Conservation (phyloP, 2,113 vertebrate species). For the Phrynosoma blainvillii region DNA sequence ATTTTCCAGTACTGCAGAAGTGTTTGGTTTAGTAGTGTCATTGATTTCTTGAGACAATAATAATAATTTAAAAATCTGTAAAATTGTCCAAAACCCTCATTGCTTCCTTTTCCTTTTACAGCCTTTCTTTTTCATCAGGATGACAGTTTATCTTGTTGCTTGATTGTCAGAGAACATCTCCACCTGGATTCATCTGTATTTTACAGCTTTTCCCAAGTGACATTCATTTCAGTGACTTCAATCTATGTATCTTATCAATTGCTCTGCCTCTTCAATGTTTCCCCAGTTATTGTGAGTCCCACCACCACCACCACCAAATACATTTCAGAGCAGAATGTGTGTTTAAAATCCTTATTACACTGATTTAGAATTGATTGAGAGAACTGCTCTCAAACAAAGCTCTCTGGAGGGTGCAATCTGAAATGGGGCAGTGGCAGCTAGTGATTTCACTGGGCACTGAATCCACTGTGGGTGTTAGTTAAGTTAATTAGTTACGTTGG, state of each 20-base stretch:
- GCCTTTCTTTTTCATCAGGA: neutral
- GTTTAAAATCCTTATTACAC: constrained; percentile 33
- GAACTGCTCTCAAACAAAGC: constrained; percentile 43
- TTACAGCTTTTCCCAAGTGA: constrained; percentile 41
- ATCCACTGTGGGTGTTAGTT: too few relatives aligned
- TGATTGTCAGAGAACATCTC: constrained; percentile 34
- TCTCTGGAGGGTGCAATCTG: constrained; percentile 5
- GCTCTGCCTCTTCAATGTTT: neutral
- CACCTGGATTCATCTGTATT: constrained; percentile 35
- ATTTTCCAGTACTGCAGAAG: constrained; percentile 31
- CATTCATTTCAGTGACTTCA: constrained; percentile 27
- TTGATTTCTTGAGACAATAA: constrained; percentile 49
- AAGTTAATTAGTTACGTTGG: too few relatives aligned
- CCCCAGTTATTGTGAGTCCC: neutral
- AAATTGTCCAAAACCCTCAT: constrained; percentile 54
- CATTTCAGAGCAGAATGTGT: constrained; percentile 1
- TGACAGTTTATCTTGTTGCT: constrained; percentile 36
- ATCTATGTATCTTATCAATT: constrained; percentile 28
- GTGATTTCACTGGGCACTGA: too few relatives aligned
- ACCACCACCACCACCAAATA: too few relatives aligned
- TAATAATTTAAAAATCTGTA: constrained; percentile 26
- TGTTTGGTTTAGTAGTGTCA: constrained; percentile 44
- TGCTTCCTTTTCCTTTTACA: constrained; percentile 25
- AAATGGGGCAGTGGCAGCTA: neutral
- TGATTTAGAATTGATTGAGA: constrained; percentile 29